These are phyloP conservation scores for Polyodon spathula DNA, from an alignment of 2,113 vertebrate genomes.

Conservation along the genomic window DNA sequence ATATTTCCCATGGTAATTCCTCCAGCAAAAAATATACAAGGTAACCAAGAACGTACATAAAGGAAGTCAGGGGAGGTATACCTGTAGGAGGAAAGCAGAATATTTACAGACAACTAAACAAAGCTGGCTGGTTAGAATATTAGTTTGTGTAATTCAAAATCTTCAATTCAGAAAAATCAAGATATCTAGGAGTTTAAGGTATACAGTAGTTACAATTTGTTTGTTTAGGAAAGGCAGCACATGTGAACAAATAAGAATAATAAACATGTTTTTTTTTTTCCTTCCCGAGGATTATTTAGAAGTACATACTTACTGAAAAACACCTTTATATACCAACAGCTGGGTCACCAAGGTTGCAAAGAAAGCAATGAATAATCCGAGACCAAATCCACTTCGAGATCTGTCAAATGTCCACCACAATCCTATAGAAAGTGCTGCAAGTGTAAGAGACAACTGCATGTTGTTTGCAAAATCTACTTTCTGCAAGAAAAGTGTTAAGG, in stretches of 20 bases:
- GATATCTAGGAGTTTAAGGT: too few species aligned
- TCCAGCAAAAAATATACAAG: slow-evolving; percentile 94
- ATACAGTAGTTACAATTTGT: too few species aligned
- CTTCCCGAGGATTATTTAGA: too few species aligned
- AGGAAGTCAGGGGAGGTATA: slow-evolving; percentile 92
- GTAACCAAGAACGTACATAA: slow-evolving; percentile 92
- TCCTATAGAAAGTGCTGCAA: slow-evolving; percentile 89
- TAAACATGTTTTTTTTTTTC: too few species aligned
- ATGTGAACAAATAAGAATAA: not conserved
- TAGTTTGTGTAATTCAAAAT: too few species aligned
- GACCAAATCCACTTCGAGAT: slow-evolving; percentile 82
- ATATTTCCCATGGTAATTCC: slow-evolving; percentile 97
- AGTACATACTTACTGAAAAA: slow-evolving; percentile 89
- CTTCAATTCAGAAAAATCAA: not conserved
- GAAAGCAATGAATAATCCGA: slow-evolving; percentile 81
- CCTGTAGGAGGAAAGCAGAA: slow-evolving; percentile 41
- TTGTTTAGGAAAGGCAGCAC: too few species aligned
- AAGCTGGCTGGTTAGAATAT: too few species aligned
- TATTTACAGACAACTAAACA: too few species aligned
- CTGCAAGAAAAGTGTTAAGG: slow-evolving; percentile 68
- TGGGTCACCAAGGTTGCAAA: slow-evolving; percentile 82
- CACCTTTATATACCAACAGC: slow-evolving; percentile 84
- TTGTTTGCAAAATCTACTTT: slow-evolving; percentile 97
- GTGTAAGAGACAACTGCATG: slow-evolving; percentile 82
- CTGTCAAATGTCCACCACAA: slow-evolving; percentile 96